These are phyloP conservation scores for Esox lucius DNA, from an alignment of 2,797 vertebrate species.

Conservation along the genomic window DNA sequence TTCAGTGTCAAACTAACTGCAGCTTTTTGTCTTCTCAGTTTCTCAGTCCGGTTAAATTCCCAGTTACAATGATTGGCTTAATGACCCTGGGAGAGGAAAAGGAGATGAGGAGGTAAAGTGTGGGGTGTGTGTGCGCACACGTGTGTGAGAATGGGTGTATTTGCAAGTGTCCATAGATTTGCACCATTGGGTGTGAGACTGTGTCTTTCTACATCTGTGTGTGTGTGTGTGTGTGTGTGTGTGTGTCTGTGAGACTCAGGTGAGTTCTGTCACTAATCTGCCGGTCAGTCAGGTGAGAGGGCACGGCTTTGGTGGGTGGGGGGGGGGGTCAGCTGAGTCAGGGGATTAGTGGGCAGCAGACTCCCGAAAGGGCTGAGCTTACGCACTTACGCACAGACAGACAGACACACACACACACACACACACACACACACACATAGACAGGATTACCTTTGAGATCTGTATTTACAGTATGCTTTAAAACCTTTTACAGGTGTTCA, in stretches of 20 bases:
- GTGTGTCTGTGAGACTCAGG: background rate
- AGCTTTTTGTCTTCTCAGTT: background rate
- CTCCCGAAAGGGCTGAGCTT: background rate
- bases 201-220: no score
- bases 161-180: no score
- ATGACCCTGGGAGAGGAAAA: no score
- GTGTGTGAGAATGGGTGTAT: no score
- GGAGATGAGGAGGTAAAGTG: no score
- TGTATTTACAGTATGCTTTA: background rate
- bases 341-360: constrained; percentile 1
- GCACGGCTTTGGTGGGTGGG: background rate
- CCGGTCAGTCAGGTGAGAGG: background rate
- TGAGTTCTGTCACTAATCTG: background rate
- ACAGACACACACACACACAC: background rate
- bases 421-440: background rate
- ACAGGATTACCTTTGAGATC: background rate
- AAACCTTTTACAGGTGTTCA: background rate
- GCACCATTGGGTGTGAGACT: no score
- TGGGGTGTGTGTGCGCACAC: no score
- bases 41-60: background rate
- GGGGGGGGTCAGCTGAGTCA: background rate
- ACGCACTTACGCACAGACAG: background rate
- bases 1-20: no score
- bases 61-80: no score
- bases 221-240: background rate